Evolutionary conservation across 2,797 vertebrate species (phyloP), one percentile per base, ranked within the genome.

Genomic region (Danio tinwini): DNA sequence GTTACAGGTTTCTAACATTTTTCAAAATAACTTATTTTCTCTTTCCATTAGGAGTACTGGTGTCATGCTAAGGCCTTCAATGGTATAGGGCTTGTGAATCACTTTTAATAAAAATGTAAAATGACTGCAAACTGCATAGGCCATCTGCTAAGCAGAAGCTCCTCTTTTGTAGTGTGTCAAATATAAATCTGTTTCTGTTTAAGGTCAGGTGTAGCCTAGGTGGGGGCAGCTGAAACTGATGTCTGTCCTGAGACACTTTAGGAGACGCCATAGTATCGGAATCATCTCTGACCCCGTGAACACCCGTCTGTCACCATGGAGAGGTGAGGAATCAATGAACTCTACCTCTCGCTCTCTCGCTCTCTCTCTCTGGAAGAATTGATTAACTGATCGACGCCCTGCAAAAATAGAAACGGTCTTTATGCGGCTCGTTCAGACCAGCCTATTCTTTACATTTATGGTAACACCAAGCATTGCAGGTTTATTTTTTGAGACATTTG

Each of bases 291-390:
- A 71, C 67, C 74, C 63, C 42, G 13, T 39, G 29, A 40, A 44
- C 53, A 69, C 65, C 50, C 13, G 45, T 59, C 65, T 59, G 81
- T 73, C 70, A 77, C 74, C 81, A 82, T 78, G 61, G 81, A 67
- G 81, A 82, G 68, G 81, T 65, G 56, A 65, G 69, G 53, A 21
- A 16, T 42, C 42, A 77, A 59, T 69, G 56, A 49, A 69, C 44
- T 73, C 29, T 29, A 29, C 29, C 29, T 29, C 3, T 29, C 29
- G 29, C 29, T 29, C n/a, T n/a, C n/a, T 81, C 74, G 49, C 13
- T 56, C 59, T 81, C 74, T 49, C 13, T 56, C 59, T 68, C 53
- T 44, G 17, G 10, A 70, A 71, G 17, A 70, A 78, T 77, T 53
- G 74, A 77, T 82, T 64, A 72, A 47, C 52, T 40, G 50, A 82